Conservation (phyloP, 2,888 invertebrate genomes). For the Pandemis cinnamomeana region DNA sequence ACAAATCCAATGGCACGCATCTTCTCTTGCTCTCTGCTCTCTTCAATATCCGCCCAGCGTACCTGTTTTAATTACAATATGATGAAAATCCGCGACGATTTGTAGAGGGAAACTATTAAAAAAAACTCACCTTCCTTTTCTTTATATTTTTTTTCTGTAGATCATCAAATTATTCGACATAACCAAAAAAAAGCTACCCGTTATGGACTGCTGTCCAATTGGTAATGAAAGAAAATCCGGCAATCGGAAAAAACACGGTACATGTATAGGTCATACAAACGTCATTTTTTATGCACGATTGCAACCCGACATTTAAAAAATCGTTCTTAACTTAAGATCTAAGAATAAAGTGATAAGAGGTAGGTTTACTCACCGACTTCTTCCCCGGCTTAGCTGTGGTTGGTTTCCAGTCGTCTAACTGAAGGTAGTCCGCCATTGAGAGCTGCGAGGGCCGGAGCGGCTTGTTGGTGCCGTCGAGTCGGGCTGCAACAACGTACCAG, state of each 20-base stretch:
- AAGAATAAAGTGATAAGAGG: neutral
- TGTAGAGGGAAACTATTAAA: constrained; percentile 43
- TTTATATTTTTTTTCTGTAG: constrained; percentile 24
- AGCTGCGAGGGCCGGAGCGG: constrained; percentile 88
- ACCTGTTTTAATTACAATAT: constrained; percentile 88
- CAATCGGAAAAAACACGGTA: constrained; percentile 20
- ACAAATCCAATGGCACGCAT: constrained; percentile 98
- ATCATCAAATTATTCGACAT: constrained; percentile 22
- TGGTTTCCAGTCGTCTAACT: constrained; percentile 91
- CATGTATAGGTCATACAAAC: constrained; percentile 2
- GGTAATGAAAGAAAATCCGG: constrained; percentile 14
- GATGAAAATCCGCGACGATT: constrained; percentile 63
- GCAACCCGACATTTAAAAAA: constrained; percentile 10
- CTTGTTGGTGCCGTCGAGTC: constrained; percentile 95
- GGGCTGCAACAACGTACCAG: constrained; percentile 87
- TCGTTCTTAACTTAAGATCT: neutral
- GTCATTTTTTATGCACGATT: constrained; percentile 4
- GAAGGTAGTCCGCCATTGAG: constrained; percentile 97
- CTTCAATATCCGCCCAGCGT: constrained; percentile 99
- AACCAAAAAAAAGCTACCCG: constrained; percentile 24
- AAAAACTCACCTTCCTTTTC: constrained; percentile 54
- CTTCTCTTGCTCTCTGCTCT: constrained; percentile 94
- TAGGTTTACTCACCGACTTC: constrained; percentile 90
- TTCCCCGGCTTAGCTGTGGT: constrained; percentile 88
- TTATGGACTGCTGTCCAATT: constrained; percentile 15